phyloP scores from a whole-genome alignment of 2,113 vertebrate genomes.

The Muscicapa adusta region DNA sequence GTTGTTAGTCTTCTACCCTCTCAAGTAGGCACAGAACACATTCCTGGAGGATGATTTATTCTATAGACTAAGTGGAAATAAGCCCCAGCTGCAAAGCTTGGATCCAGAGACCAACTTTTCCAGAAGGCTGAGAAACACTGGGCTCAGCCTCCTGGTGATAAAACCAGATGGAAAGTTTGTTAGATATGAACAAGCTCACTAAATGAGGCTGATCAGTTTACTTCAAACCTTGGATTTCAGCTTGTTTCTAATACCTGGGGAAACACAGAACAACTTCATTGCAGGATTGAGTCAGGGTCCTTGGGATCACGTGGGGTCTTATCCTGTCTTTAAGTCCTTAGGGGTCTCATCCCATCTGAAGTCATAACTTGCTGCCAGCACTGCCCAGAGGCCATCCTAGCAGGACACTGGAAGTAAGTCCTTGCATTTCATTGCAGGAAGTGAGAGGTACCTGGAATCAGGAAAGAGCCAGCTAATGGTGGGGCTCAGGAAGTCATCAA shows the following conservation, averaged over 20 bases:
- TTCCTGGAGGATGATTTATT: not conserved
- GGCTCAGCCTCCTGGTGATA: not conserved
- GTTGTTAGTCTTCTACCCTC: not conserved
- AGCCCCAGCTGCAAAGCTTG: not conserved
- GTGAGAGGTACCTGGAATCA: slow-evolving; percentile 11
- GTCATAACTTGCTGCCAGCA: not conserved
- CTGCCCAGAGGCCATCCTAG: not conserved
- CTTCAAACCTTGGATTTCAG: not conserved
- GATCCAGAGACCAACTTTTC: not conserved
- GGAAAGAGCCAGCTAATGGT: slow-evolving; percentile 34
- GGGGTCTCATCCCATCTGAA: not conserved
- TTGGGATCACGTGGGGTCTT: not conserved
- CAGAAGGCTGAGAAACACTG: not conserved
- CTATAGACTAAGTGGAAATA: not conserved
- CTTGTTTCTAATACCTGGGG: not conserved
- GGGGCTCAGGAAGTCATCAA: slow-evolving; percentile 67
- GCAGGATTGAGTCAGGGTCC: not conserved
- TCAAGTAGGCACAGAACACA: not conserved
- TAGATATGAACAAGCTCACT: not conserved
- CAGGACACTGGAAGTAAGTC: not conserved
- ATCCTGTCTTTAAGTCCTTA: not conserved
- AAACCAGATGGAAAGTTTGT: not conserved
- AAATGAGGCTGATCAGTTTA: not conserved
- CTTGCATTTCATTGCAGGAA: slow-evolving; percentile 60
- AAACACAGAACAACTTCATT: not conserved